These are phyloP conservation scores for Lacerta agilis DNA, from an alignment of 2,797 vertebrate species.

Conservation along the genomic window DNA sequence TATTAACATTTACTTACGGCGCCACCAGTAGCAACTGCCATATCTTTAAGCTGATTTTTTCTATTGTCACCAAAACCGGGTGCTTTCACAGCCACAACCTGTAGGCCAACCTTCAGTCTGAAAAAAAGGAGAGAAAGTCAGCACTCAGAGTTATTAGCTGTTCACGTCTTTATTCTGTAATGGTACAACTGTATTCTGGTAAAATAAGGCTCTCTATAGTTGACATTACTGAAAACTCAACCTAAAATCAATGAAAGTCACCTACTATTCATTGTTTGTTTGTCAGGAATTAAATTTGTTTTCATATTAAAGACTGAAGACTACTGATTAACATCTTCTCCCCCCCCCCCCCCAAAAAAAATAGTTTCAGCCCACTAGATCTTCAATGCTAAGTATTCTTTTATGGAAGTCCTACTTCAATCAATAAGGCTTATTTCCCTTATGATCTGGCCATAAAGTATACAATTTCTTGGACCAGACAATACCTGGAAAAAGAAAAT, in stretches of 20 bases:
- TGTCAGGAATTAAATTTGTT: neutral
- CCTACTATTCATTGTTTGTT: neutral
- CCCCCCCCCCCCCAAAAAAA: too few species aligned
- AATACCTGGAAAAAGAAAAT: neutral
- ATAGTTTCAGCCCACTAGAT: neutral
- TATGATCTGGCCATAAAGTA: too few species aligned
- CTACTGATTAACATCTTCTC: neutral
- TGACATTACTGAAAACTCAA: too few species aligned
- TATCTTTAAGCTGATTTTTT: conserved; percentile 96
- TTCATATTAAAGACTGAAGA: neutral
- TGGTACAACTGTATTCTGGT: neutral
- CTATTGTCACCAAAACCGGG: conserved; percentile 98
- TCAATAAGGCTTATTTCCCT: neutral
- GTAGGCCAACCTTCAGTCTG: conserved; percentile 96
- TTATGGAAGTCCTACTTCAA: neutral
- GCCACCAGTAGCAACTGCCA: conserved; percentile 94
- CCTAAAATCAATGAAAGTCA: neutral
- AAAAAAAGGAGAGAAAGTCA: conserved; percentile 23
- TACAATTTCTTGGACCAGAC: neutral
- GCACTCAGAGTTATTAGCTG: neutral
- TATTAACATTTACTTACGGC: conserved; percentile 82
- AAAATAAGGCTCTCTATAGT: too few species aligned
- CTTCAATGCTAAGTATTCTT: neutral
- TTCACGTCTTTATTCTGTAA: neutral
- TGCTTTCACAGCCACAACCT: conserved; percentile 97